Base-by-base conservation (phyloP, 2,797 vertebrate species). In the Poecilia gillii region DNA sequence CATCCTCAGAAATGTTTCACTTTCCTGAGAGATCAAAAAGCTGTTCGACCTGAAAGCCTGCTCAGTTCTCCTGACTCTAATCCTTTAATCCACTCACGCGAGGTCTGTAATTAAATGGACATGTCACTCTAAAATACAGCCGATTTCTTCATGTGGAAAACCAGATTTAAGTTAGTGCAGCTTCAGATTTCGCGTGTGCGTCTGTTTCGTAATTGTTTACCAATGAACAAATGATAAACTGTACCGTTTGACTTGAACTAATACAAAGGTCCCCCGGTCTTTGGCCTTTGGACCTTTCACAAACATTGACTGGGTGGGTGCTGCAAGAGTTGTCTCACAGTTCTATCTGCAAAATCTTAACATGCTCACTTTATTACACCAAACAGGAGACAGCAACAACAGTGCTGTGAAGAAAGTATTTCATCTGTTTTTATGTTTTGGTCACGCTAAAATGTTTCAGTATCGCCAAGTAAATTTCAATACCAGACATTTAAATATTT, bases 241-340 rank as follows among this genome's bases (percentile, higher is more conserved):
- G 28, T 72, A 47, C 47, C 51, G 79, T 74, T 33, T 72, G 78
- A 85, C 75, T 71, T 85, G 76, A 80, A 74, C 75, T 71, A 87
- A 85, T 53, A 66, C 41, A 75, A 59, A 80, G 41, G 55, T 74
- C 59, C 81, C 76, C 81, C 77, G 57, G 74, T 49, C n/a, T 84
- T 75, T 90, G 91, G 84, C 87, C 93, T 94, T 95, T 93, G 88
- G 89, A 94, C 91, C 33, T 11, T 5, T 53, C 84, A 57, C 84
- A 57, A 84, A 31, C 76, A 88, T 77, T 91, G 89, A 90, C 87
- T 79, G 76, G 72, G 77, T 36, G 74, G 36, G 31, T 0, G 53
- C 71, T 76, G 72, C 80, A 77, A 78, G 78, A 88, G 72, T 74
- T 84, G 43, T 75, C 79, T 81, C 25, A 41, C 46, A 45, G 57